Conservation (phyloP, 2,113 vertebrate species). For the Neotragus moschatus region DNA sequence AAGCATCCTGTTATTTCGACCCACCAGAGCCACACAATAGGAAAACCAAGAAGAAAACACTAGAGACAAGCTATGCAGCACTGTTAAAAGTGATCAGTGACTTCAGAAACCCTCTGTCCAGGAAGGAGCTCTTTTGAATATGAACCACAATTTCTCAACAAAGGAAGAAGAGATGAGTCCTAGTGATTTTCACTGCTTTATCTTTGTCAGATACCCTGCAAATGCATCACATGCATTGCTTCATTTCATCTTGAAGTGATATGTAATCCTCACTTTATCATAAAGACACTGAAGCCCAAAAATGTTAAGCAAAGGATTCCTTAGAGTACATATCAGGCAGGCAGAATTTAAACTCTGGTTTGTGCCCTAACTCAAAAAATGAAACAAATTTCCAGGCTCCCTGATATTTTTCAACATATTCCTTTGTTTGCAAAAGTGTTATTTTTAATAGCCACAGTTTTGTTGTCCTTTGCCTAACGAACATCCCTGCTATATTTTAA, state of each 20-base stretch:
- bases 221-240: neutral
- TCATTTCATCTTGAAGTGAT: neutral
- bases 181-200: neutral
- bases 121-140: neutral
- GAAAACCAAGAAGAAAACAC: neutral
- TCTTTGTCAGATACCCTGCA: neutral
- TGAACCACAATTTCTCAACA: neutral
- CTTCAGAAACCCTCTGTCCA: neutral
- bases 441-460: neutral
- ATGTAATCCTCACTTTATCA: neutral
- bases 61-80: neutral
- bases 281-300: neutral
- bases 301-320: neutral
- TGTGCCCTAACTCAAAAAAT: neutral
- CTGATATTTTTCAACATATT: neutral
- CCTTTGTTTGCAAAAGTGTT: neutral
- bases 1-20: neutral
- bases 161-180: neutral
- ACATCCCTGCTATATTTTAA: conserved; percentile 9
- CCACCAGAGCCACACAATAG: neutral
- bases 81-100: neutral
- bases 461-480: conserved; percentile 31
- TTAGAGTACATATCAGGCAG: neutral
- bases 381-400: neutral
- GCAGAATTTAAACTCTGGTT: neutral